These are phyloP conservation scores for Lutjanus erythropterus DNA, from an alignment of 2,113 vertebrate genomes.

Conservation along the genomic window DNA sequence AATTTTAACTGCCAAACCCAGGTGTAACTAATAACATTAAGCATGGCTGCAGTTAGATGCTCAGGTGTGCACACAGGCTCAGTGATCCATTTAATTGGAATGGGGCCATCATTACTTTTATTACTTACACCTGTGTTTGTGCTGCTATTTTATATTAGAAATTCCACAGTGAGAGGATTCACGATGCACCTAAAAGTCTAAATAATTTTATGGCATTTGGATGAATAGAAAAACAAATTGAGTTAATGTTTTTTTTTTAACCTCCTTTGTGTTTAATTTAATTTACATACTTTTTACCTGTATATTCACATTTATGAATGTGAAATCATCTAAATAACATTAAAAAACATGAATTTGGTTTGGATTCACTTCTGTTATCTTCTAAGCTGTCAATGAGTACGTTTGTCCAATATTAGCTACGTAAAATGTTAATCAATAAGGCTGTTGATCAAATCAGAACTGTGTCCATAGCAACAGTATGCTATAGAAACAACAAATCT, in stretches of 20 bases:
- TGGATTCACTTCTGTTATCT: too few species aligned
- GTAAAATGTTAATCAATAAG: background rate
- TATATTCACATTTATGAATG: background rate
- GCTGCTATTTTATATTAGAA: background rate
- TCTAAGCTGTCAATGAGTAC: background rate
- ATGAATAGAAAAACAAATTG: background rate
- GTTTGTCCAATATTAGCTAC: background rate
- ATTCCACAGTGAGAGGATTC: background rate
- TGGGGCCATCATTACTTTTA: background rate
- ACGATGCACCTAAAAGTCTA: background rate
- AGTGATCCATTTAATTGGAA: background rate
- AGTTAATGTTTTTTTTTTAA: background rate
- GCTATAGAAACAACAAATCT: too few species aligned
- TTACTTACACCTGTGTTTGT: background rate
- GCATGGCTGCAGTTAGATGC: background rate
- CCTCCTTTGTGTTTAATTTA: too few species aligned
- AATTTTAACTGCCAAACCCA: background rate
- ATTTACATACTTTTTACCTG: background rate
- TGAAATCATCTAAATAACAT: background rate
- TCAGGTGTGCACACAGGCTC: background rate
- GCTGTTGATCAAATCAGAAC: background rate
- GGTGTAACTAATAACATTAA: slow-evolving; percentile 2
- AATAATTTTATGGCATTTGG: background rate
- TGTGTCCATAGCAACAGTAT: too few species aligned
- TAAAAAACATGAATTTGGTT: too few species aligned